phyloP scores from a whole-genome alignment of 2,113 vertebrate species.

The Accipiter virgatus region DNA sequence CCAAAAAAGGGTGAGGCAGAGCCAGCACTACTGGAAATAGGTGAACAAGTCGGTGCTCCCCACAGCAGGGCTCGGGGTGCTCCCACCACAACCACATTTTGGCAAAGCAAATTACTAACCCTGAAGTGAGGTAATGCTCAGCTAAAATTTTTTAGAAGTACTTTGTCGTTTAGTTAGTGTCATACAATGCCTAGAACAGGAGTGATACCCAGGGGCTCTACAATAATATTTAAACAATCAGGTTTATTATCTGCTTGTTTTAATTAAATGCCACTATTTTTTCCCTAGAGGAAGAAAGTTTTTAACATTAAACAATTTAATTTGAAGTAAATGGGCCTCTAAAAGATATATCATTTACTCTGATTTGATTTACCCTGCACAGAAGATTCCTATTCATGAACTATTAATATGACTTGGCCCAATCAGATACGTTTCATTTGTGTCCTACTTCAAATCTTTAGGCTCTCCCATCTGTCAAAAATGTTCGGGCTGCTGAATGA shows the following conservation, averaged over 20 bases:
- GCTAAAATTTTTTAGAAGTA: neutral
- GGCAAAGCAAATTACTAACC: neutral
- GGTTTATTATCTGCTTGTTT: conserved; percentile 26
- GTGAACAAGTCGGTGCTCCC: neutral
- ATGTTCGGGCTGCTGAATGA: conserved; percentile 57
- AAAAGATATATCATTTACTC: neutral
- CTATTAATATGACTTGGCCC: conserved; percentile 41
- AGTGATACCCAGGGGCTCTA: neutral
- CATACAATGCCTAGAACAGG: neutral
- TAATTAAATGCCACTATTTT: conserved; percentile 30
- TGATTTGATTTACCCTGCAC: neutral
- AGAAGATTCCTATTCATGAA: conserved; percentile 40
- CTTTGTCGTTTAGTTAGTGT: neutral
- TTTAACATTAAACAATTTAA: conserved; percentile 1
- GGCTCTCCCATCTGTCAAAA: conserved; percentile 69
- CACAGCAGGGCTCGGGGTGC: accelerated
- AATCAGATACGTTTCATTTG: conserved; percentile 48
- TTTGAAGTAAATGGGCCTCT: conserved; percentile 3
- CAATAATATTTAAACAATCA: conserved; percentile 18
- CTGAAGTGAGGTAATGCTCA: neutral
- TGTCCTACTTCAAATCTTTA: conserved; percentile 63
- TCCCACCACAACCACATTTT: neutral
- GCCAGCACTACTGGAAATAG: neutral
- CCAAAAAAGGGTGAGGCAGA: neutral
- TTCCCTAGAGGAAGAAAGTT: neutral